These are phyloP conservation scores for Amblyjoppa proteus DNA, from an alignment of 2,888 invertebrate genomes.

Conservation along the genomic window DNA sequence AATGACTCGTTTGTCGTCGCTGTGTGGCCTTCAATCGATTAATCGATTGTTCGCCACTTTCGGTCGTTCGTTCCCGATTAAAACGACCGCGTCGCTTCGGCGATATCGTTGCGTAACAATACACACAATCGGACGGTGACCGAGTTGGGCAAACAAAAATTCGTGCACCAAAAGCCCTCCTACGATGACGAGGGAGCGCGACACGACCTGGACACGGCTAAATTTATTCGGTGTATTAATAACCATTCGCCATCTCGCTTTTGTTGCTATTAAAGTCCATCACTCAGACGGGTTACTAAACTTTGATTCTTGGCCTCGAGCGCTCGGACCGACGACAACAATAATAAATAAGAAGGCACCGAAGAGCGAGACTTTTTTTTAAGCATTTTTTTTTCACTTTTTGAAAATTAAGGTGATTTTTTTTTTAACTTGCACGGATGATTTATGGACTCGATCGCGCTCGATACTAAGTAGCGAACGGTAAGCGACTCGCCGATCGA, in stretches of 20 bases:
- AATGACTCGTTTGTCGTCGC: neutral
- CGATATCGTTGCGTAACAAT: slow-evolving; percentile 6
- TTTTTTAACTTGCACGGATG: slow-evolving; percentile 32
- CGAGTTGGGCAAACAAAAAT: slow-evolving; percentile 64
- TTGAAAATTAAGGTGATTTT: neutral
- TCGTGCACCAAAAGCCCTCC: slow-evolving; percentile 42
- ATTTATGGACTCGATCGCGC: slow-evolving; percentile 63
- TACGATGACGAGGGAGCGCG: neutral
- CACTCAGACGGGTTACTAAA: slow-evolving; percentile 20
- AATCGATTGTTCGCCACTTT: neutral
- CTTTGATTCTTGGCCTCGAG: slow-evolving; percentile 8
- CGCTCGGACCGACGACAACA: neutral
- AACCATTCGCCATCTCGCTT: slow-evolving; percentile 48
- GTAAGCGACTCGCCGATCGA: slow-evolving; percentile 30
- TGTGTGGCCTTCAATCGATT: neutral
- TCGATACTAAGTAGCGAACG: slow-evolving; percentile 56
- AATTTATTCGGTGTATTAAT: slow-evolving; percentile 65
- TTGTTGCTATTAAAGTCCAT: slow-evolving; percentile 40
- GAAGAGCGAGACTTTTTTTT: slow-evolving; percentile 1
- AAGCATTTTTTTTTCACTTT: neutral
- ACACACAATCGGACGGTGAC: slow-evolving; percentile 43
- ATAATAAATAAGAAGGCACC: neutral
- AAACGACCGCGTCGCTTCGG: neutral
- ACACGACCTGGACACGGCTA: slow-evolving; percentile 40
- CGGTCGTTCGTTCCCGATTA: neutral